Percentiles rank a stretch among this genome's conserved stretches.
These are phyloP conservation scores for Monarcha castaneiventris DNA, from an alignment of 2,113 vertebrate species.

Conservation along the genomic window DNA sequence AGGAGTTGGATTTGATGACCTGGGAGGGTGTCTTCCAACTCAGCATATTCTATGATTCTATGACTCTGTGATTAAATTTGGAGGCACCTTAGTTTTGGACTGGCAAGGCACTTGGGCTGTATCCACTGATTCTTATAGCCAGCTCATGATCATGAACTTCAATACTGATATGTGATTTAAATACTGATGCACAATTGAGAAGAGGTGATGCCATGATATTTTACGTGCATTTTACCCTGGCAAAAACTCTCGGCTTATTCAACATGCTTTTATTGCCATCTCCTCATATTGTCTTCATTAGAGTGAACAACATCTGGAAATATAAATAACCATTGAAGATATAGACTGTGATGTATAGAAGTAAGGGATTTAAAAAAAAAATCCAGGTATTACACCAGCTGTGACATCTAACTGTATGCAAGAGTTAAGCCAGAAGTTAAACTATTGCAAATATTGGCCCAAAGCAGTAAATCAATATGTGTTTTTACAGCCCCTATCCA, in stretches of 20 bases:
- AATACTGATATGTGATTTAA: background rate
- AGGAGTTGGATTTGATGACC: background rate
- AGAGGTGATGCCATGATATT: background rate
- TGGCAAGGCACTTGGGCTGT: background rate
- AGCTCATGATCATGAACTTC: background rate
- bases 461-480: background rate
- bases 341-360: too few species aligned
- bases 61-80: background rate
- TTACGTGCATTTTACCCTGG: background rate
- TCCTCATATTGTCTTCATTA: background rate
- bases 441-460: background rate
- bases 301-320: background rate
- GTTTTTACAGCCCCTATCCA: background rate
- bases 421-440: background rate
- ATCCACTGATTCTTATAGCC: background rate
- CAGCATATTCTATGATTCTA: background rate
- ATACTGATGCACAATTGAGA: background rate
- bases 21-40: background rate
- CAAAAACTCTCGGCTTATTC: background rate
- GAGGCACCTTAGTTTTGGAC: background rate
- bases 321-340: background rate
- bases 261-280: background rate
- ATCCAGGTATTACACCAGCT: background rate
- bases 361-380: background rate
- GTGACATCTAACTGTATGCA: background rate